Evolutionary conservation across 2,113 vertebrate genomes (phyloP).

Genomic region (Melozone crissalis): DNA sequence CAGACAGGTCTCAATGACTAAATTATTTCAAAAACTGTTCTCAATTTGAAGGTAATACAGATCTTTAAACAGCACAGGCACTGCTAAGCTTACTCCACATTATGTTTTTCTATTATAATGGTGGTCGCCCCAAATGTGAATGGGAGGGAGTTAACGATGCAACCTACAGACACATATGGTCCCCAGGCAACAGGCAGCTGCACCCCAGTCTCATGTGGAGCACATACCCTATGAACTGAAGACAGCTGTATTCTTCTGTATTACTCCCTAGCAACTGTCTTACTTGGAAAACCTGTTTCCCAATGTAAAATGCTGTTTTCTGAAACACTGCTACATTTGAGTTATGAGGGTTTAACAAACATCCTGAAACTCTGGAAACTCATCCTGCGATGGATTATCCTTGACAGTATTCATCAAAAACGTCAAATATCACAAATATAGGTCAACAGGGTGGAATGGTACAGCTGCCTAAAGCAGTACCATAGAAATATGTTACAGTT

Average conservation of each 20-base stretch:
- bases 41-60: background rate
- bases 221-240: background rate
- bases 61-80: background rate
- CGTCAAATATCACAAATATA: conserved; percentile 4
- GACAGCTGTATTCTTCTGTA: background rate
- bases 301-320: background rate
- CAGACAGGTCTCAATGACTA: background rate
- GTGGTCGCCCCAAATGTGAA: background rate
- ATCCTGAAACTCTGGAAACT: background rate
- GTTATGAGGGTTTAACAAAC: background rate
- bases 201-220: background rate
- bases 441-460: background rate
- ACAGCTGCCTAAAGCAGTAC: background rate
- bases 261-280: background rate
- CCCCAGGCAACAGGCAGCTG: background rate
- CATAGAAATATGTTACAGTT: background rate
- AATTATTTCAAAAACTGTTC: background rate
- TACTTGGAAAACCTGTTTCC: background rate
- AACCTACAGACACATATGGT: background rate
- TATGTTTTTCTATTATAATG: background rate
- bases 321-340: background rate
- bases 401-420: conserved; percentile 5
- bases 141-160: background rate
- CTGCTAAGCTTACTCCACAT: background rate
- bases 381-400: background rate